Conservation (phyloP, 2,797 vertebrate genomes). For the Rhinella marina region DNA sequence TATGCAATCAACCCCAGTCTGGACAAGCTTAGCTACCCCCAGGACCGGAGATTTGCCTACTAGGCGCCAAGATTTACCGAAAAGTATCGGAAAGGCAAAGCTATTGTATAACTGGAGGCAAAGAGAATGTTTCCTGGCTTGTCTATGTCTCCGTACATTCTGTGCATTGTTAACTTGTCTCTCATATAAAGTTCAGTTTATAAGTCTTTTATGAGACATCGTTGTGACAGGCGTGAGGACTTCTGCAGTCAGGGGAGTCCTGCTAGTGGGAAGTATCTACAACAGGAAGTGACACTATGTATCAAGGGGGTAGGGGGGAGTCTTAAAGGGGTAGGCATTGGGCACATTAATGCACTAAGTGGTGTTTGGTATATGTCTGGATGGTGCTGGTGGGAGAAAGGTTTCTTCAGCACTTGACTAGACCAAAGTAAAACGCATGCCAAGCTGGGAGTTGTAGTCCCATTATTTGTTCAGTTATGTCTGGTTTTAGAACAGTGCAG, state of each 20-base stretch:
- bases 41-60: constrained; percentile 82
- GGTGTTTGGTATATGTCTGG: too few relatives aligned
- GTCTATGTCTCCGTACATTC: background rate
- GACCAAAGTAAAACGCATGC: background rate
- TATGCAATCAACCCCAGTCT: constrained; percentile 93
- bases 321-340: background rate
- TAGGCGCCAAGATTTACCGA: constrained; percentile 59
- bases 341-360: background rate
- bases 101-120: background rate
- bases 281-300: background rate
- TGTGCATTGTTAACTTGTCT: background rate
- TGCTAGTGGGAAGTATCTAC: background rate
- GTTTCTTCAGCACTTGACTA: background rate
- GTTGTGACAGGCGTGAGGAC: background rate
- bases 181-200: background rate
- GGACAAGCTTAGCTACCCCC: constrained; percentile 85
- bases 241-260: background rate
- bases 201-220: background rate
- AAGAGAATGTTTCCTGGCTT: constrained; percentile 14
- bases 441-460: constrained; percentile 14
- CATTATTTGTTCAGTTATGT: background rate
- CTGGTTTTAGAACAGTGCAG: too few relatives aligned
- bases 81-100: background rate
- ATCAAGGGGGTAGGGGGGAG: background rate
- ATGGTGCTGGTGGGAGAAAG: background rate